phyloP scores from a whole-genome alignment of 2,888 invertebrate genomes.

The Lissonota sp. region DNA sequence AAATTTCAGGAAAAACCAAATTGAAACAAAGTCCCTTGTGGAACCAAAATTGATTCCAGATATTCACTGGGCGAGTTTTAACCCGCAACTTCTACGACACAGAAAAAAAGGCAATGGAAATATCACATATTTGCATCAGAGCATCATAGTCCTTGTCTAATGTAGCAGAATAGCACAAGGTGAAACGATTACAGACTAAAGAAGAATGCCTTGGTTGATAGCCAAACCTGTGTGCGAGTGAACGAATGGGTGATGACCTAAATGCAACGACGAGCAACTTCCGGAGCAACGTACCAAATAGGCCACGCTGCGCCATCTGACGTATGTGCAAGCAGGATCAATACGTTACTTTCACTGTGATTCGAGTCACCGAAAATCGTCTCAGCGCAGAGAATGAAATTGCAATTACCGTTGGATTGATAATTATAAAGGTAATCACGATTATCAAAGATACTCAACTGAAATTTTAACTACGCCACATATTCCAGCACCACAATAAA shows the following conservation, averaged over 20 bases:
- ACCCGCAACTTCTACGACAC: no score
- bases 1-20: no score
- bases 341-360: conserved; percentile 60
- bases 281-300: conserved; percentile 41
- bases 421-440: no score
- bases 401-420: no score
- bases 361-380: not conserved
- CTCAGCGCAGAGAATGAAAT: no score
- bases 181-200: conserved; percentile 17
- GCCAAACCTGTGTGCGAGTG: conserved; percentile 72
- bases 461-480: no score
- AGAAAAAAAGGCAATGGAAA: no score
- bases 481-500: no score
- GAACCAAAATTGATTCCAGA: no score
- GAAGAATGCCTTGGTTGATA: conserved; percentile 68
- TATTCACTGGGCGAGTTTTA: no score
- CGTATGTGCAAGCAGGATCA: conserved; percentile 49
- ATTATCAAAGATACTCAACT: no score
- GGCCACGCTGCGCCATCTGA: not conserved
- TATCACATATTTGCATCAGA: conserved; percentile 32
- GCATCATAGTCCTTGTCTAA: conserved; percentile 14
- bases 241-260: conserved; percentile 66
- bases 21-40: no score
- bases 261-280: conserved; percentile 70
- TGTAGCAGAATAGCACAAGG: conserved; percentile 7